Base-by-base conservation (phyloP, 2,888 invertebrate species). In the Fragum whitleyi region DNA sequence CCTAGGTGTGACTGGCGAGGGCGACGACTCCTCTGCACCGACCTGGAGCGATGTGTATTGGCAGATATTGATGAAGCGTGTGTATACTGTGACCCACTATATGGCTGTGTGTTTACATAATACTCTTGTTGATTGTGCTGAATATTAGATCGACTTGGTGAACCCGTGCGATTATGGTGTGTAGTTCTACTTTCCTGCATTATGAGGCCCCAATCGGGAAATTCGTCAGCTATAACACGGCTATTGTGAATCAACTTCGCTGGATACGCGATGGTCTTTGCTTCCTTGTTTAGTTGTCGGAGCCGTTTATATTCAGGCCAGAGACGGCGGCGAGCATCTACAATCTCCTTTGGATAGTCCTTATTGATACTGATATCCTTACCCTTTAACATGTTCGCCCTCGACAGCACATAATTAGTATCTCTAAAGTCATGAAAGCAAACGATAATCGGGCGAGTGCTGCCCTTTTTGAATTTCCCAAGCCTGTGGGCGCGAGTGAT, bases 251-350 rank as follows among this genome's bases (percentile, higher is more conserved):
- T 39, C 11, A 67, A 11, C 39, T 39, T 36, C 1, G 67, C 67
- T 23, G 67, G 67, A 21, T 67, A 67, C 16, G 42, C 67, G n/a
- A 67, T 67, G 47, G 29, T 67, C n/a, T 39, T 36, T 39, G n/a
- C 2, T 14, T 21, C 21, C 9, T 3, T 36, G 32, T 36, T 36
- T 36, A 36, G 9, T 36, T 36, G 32, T 36, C 32, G 3, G 32
- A 36, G 32, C 3, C 32, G 32, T 39, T 39, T 67, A 6, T 67
- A 67, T 6, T 21, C 9, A 1, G 67, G n/a, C 67, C 67, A 67
- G 1, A 67, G 42, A 29, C 21, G 29, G 11, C 6, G 9, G 3
- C 67, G 7, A 23, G 67, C 67, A 23, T 67, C 26, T 5, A 67
- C 42, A n/a, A 67, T 67, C 14, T 39, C 9, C 21, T 39, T 42